Conservation (phyloP, 2,113 vertebrate species). For the Oenanthe oenanthe region DNA sequence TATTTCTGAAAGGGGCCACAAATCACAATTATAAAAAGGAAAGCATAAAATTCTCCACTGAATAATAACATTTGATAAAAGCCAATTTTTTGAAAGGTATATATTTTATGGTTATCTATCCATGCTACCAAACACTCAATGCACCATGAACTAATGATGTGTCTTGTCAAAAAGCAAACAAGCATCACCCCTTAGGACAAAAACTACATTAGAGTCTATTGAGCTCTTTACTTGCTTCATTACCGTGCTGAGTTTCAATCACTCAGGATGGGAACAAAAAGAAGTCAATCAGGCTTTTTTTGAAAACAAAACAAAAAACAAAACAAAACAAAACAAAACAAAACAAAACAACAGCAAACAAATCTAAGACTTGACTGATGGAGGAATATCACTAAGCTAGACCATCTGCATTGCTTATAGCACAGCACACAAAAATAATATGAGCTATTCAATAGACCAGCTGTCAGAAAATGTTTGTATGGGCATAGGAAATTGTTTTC, state of each 20-base stretch:
- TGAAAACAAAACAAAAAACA: not conserved
- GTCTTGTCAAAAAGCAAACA: slow-evolving; percentile 47
- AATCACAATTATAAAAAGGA: slow-evolving; percentile 68
- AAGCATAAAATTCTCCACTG: slow-evolving; percentile 52
- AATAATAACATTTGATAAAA: slow-evolving; percentile 63
- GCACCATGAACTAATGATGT: slow-evolving; percentile 50
- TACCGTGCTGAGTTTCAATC: slow-evolving; percentile 52
- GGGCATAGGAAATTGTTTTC: not conserved
- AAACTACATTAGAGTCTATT: slow-evolving; percentile 49
- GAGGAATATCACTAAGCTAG: slow-evolving; percentile 37
- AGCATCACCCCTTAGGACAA: slow-evolving; percentile 54
- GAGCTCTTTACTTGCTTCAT: slow-evolving; percentile 60
- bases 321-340: not conserved
- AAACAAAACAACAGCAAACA: slow-evolving; percentile 4
- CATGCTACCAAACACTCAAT: slow-evolving; percentile 21
- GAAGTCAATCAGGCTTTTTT: slow-evolving; percentile 17
- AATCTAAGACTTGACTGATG: slow-evolving; percentile 53
- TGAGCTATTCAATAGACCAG: slow-evolving; percentile 38
- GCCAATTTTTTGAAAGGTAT: slow-evolving; percentile 34
- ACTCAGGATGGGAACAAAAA: not conserved
- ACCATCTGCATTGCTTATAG: slow-evolving; percentile 60
- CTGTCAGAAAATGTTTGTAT: slow-evolving; percentile 45
- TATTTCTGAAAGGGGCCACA: slow-evolving; percentile 58
- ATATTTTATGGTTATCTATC: slow-evolving; percentile 51
- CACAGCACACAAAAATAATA: slow-evolving; percentile 43